Percentiles rank a stretch among this genome's conserved stretches.
Evolutionary conservation across 2,113 vertebrate genomes (phyloP).

Genomic region (Cisticola juncidis): DNA sequence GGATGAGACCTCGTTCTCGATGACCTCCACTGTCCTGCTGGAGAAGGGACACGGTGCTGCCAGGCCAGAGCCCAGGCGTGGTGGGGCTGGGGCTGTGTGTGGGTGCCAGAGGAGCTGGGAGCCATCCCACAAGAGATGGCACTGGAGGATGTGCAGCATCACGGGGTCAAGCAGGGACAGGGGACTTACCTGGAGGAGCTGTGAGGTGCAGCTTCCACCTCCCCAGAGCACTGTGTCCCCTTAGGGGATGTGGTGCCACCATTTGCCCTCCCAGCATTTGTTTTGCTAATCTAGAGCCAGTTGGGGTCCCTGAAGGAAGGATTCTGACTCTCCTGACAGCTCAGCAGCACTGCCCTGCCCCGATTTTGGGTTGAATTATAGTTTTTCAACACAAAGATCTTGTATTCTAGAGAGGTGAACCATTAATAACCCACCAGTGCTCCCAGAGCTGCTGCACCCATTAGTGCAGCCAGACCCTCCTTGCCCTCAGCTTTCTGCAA

Average conservation of each 20-base stretch:
- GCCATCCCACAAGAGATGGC: rapidly evolving
- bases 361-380: background rate
- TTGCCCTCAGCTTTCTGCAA: background rate
- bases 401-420: background rate
- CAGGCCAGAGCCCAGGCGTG: background rate
- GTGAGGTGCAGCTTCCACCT: background rate
- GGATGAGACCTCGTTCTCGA: background rate
- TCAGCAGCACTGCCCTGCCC: background rate
- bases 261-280: background rate
- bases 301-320: background rate
- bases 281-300: background rate
- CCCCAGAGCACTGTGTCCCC: background rate
- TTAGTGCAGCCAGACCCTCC: background rate
- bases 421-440: background rate
- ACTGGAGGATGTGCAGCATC: background rate
- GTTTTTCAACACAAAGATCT: background rate
- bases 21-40: background rate
- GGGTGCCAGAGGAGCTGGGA: rapidly evolving
- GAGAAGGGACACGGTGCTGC: background rate
- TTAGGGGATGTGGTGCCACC: background rate
- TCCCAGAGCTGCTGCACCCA: background rate
- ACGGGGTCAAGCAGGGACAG: rapidly evolving
- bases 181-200: background rate
- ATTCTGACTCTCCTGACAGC: background rate
- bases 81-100: background rate